Conservation (phyloP, 2,797 vertebrate genomes). For the Lacerta viridis region DNA sequence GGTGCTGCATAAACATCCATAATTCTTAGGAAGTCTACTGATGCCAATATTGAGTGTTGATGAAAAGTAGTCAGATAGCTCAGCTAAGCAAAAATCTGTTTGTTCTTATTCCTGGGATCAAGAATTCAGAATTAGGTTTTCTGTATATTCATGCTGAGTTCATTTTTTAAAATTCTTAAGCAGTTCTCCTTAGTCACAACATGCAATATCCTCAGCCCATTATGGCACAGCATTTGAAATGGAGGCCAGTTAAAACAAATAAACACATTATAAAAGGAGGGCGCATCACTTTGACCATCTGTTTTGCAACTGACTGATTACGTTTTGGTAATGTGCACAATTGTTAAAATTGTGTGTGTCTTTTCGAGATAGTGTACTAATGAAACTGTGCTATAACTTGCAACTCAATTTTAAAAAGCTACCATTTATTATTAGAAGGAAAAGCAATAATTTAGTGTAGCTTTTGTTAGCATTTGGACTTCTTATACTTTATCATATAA, state of each 20-base stretch:
- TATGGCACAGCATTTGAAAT: background rate
- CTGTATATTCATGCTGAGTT: background rate
- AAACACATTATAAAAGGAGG: background rate
- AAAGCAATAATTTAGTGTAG: no score
- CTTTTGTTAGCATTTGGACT: background rate
- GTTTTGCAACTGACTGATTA: background rate
- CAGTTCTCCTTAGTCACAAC: slow-evolving; percentile 11
- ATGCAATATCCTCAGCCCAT: background rate
- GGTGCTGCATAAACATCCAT: slow-evolving; percentile 14
- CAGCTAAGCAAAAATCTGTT: slow-evolving; percentile 18
- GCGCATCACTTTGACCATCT: background rate
- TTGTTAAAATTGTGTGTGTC: no score
- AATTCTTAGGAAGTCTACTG: slow-evolving; percentile 23
- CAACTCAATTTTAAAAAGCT: background rate
- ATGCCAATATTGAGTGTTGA: slow-evolving; percentile 17
- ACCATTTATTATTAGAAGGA: background rate
- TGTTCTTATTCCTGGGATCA: background rate
- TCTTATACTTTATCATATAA: background rate
- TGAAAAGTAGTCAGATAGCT: slow-evolving; percentile 42
- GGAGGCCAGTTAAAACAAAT: background rate
- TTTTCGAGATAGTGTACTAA: background rate
- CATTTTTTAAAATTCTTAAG: background rate
- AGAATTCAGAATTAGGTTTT: slow-evolving; percentile 28
- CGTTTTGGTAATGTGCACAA: background rate
- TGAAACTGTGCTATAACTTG: background rate